Evolutionary conservation across 2,797 vertebrate species (phyloP), one percentile per base, ranked within the genome.

Genomic region (Manis javanica): DNA sequence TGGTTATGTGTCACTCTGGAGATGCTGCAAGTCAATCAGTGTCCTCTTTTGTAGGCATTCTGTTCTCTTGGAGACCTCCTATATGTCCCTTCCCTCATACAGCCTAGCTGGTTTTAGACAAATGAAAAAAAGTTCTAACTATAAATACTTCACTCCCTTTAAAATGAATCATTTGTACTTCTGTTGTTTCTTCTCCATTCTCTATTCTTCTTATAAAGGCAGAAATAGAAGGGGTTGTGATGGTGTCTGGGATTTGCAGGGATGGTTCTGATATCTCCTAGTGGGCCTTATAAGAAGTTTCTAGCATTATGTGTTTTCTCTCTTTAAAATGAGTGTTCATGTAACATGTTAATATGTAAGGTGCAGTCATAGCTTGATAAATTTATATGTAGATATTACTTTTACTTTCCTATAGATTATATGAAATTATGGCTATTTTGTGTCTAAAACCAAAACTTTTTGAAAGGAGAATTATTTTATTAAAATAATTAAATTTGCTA

Each of bases 401-500:
- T 71, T 85, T 68, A 94, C 18, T 53, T 84, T 77, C 86, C 3
- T 21, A 46, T 26, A 74, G 1, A 61, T 34, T 42, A n/a, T 46
- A 24, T 64, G 14, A 68, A 90, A 68, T 81, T 86, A 31, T 39
- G 34, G 34, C 1, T 21, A 64, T 51, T 82, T 78, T 92, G 13
- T 69, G 7, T 42, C 31, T 93, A 29, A 94, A 91, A 42, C 1
- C 9, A 92, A 77, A 88, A 46, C 11, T 51, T 53, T 71, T 84
- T 5, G 11, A 90, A 87, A 82, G 3, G 6, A 29, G 6, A 3
- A 51, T 46, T 85, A 91, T n/a, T 82, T 78, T 68, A 84, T 61
- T 84, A 87, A 95, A 68, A n/a, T 14, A 90, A 84, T 18, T 63
- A 61, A 77, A 69, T 87, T 89, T 81, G 87, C 19, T 53, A 71